Evolutionary conservation across 2,797 vertebrate genomes (phyloP).

Genomic region (Lophius americanus): DNA sequence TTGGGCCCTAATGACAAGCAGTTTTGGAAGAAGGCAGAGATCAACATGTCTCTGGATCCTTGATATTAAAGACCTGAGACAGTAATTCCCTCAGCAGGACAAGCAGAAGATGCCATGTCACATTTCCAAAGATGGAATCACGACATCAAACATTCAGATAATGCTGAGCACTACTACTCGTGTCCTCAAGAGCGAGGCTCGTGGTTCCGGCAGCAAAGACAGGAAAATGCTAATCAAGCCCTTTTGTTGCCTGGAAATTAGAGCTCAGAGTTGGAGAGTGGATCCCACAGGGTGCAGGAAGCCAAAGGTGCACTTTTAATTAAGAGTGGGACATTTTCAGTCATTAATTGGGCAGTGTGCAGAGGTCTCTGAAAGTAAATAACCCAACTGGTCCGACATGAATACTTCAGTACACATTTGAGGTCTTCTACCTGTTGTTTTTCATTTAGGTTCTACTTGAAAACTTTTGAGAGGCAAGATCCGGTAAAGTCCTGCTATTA

Average conservation of each 20-base stretch:
- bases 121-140: constrained; percentile 33
- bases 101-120: constrained; percentile 45
- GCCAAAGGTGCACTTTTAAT: constrained; percentile 75
- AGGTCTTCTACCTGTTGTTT: neutral
- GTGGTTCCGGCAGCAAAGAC: constrained; percentile 8
- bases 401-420: neutral
- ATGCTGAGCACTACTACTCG: constrained; percentile 5
- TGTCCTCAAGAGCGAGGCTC: constrained; percentile 16
- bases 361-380: constrained; percentile 49
- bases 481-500: neutral
- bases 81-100: constrained; percentile 40
- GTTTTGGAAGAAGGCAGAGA: constrained; percentile 27
- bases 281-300: constrained; percentile 42
- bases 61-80: constrained; percentile 45
- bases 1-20: neutral
- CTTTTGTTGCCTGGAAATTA: constrained; percentile 57
- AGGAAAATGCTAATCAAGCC: constrained; percentile 35
- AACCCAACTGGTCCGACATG: constrained; percentile 25
- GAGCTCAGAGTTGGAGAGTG: constrained; percentile 46
- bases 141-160: constrained; percentile 25
- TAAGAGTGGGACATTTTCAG: constrained; percentile 59
- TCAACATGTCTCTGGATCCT: constrained; percentile 44
- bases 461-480: neutral
- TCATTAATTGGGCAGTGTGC: constrained; percentile 54
- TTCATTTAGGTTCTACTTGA: neutral